Base-by-base conservation (phyloP, 2,113 vertebrate species). In the Dasypus novemcinctus region DNA sequence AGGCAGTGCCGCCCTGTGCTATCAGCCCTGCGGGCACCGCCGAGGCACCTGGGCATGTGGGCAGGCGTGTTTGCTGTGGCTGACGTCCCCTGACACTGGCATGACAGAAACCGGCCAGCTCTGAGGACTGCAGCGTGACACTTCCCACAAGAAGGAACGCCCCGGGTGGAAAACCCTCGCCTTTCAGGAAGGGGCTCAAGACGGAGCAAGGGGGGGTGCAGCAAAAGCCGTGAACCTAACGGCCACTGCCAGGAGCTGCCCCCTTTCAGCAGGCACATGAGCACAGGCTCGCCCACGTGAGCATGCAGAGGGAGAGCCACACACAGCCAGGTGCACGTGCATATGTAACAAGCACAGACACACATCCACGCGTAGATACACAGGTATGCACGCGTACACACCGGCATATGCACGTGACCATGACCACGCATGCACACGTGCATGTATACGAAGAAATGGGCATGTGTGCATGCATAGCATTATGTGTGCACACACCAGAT, bases 1-100 rank as follows among this genome's bases (percentile, higher is more conserved):
- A 0, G 20, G 78, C 14, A 5, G 63, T 57, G 2, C 36, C 1
- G 3, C 63, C 74, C 74, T 12, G 2, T 11, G 0, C 15, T 3
- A 1, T 3, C 49, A 1, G 1, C 29, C 68, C 1, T 13, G 0
- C n/a, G 1, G 69, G 69, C n/a, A 54, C 52, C 14, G 17, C 52
- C 52, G 14, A 54, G 52, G 52, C 17, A 20, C 18, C 54, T 5
- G 54, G 54, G 15, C 54, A 54, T 4, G 54, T 18, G 54, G 54
- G 5, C 20, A 59, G 93, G 15, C 64, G 18, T 14, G 4, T 31
- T 4, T 4, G 21, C 86, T 21, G 1, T 0, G 3, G 68, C 13
- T 54, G 5, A 27, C 0, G 0, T 20, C 27, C 41, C 68, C 27
- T 27, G 2, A 29, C 11, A 13, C 20, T 1, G 0, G 33, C 17